Evolutionary conservation across 1,140 invertebrate species (phyloP), one percentile per base, ranked within the genome.

Genomic region (Acromyrmex charruanus): DNA sequence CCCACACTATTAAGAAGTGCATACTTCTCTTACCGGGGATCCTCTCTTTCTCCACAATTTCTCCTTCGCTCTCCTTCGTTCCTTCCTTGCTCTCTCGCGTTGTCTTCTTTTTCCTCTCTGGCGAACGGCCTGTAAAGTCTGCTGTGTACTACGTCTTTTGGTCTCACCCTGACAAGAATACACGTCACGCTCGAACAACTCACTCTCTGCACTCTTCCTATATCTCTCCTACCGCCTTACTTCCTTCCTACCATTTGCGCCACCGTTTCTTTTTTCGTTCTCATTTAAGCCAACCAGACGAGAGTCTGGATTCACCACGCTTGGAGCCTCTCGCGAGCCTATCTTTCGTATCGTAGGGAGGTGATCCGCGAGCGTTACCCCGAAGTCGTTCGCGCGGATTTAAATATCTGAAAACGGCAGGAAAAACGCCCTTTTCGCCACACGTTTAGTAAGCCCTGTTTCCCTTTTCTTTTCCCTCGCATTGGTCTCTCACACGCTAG

Each of bases 131-230:
- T 63, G 72, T 79, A 77, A 87, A 89, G 82, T 88, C 84, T 90
- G 61, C 68, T 66, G 87, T 82, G 72, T 79, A 66, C 74, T 88
- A 86, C 87, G 89, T 89, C 88, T 89, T 80, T 90, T 81, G 81
- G 72, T 74, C 71, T 91, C 87, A 55, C 81, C 66, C 91, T 88
- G 91, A 92, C 91, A 87, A 93, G 92, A 92, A 91, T 93, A 92
- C 92, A 89, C 90, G 91, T 93, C 89, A 93, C 93, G 92, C 93
- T 91, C 85, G 91, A 93, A 93, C 90, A 92, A 93, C 89, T 92
- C 80, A 69, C 77, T 86, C 77, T 86, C 77, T 80, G 79, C 79
- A 51, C 75, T 87, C 63, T 69, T 75, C 86, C 31, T 58, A 72
- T 51, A 72, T 49, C 49, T 74, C 49, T n/a, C 59, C 68, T 35